Base-by-base conservation (phyloP, 2,797 vertebrate genomes). In the Protosalanx chinensis region DNA sequence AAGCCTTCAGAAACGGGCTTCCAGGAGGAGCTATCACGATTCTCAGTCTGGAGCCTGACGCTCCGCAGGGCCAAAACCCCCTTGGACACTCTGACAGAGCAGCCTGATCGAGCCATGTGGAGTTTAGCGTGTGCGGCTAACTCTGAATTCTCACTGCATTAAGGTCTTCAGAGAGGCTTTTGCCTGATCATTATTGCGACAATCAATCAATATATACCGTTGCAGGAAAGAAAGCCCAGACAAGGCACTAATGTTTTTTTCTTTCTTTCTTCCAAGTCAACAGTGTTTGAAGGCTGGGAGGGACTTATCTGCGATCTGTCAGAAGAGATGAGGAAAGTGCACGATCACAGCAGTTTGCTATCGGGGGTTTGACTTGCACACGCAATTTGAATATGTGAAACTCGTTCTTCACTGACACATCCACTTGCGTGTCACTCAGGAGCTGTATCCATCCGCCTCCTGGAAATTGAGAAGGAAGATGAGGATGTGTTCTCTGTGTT, bases 1-100 rank as follows among this genome's bases (percentile, higher is more conserved):
- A 89, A 90, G 84, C 74, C 85, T 86, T 87, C 86, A 86, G 75
- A 82, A 85, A 20, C 78, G 79, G 71, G 74, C 71, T 67, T 77
- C 82, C 66, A 62, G 78, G 73, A 84, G 79, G 85, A 85, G 76
- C 77, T 86, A 87, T 89, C 87, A 85, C 68, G 78, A 76, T 78
- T 78, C 78, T 84, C 86, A 78, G 75, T 87, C 82, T 87, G 87
- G 83, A 87, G 77, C 86, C 18, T 1, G 18, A 73, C 53, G 68
- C 74, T 80, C 76, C 76, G 78, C 72, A 81, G 66, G 77, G 85
- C 82, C 82, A 88, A 88, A 87, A 84, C 77, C 83, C 70, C 76
- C 71, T 3, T 13, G 79, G 79, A 86, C 76, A 77, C 65, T 46
- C 46, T 78, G 77, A 83, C 86, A 83, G 77, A 79, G 70, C 73